These are phyloP conservation scores for Sitta europaea DNA, from an alignment of 2,113 vertebrate genomes.

Conservation along the genomic window DNA sequence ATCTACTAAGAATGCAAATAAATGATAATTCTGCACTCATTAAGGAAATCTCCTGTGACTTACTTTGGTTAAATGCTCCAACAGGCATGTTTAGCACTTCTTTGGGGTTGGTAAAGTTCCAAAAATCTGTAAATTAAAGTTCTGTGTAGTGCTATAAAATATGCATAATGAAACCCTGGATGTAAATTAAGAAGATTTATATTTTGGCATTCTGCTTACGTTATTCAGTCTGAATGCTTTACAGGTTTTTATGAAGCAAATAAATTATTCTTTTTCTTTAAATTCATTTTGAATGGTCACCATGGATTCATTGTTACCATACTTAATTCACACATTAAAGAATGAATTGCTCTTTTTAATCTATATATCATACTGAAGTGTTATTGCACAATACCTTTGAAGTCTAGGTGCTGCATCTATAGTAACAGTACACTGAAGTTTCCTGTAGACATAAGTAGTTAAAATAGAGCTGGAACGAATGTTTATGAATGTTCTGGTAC, in stretches of 20 bases:
- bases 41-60: constrained; percentile 74
- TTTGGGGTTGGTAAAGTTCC: constrained; percentile 75
- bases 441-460: not conserved
- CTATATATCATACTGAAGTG: constrained; percentile 63
- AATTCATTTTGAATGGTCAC: constrained; percentile 74
- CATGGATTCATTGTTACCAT: constrained; percentile 68
- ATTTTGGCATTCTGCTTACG: constrained; percentile 69
- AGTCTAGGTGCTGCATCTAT: not conserved
- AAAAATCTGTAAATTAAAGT: constrained; percentile 79
- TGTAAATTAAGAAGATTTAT: constrained; percentile 82
- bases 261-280: constrained; percentile 71
- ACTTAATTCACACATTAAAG: constrained; percentile 66
- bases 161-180: constrained; percentile 77
- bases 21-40: constrained; percentile 78
- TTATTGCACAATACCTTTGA: constrained; percentile 41
- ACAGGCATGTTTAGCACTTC: constrained; percentile 74
- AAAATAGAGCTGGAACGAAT: not conserved
- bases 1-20: constrained; percentile 80
- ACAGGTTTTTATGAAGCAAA: constrained; percentile 78
- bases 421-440: not conserved
- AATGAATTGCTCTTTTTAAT: constrained; percentile 64
- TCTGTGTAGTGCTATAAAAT: constrained; percentile 77
- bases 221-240: constrained; percentile 77
- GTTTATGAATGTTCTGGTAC: not conserved
- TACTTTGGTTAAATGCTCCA: constrained; percentile 76